Evolutionary conservation across 2,797 vertebrate genomes (phyloP).

Genomic region (Urocyon cinereoargenteus): DNA sequence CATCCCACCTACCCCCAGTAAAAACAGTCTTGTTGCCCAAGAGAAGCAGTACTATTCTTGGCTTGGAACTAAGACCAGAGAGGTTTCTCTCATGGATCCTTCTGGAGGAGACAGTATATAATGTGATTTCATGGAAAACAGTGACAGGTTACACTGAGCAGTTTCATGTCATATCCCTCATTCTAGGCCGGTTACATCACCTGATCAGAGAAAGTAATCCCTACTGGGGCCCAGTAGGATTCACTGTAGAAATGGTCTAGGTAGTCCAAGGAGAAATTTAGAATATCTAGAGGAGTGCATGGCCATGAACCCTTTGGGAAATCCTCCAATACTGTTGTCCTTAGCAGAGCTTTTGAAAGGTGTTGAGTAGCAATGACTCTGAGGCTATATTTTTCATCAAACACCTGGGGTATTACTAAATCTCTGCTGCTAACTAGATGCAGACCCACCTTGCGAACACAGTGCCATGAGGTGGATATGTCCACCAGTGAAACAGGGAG

Average conservation of each 20-base stretch:
- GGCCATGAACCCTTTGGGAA: neutral
- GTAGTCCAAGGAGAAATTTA: neutral
- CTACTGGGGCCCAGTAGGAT: neutral
- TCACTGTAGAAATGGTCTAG: neutral
- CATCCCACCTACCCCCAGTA: neutral
- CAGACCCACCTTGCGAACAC: neutral
- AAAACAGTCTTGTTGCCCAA: neutral
- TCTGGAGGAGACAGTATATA: neutral
- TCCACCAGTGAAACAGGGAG: neutral
- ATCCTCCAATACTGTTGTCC: neutral
- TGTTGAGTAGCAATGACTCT: neutral
- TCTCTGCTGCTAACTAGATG: neutral
- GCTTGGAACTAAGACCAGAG: neutral
- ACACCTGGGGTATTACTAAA: neutral
- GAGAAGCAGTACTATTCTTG: neutral
- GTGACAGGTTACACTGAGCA: neutral
- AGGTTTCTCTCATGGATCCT: neutral
- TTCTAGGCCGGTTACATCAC: neutral
- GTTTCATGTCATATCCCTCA: neutral
- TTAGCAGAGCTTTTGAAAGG: neutral
- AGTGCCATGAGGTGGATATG: neutral
- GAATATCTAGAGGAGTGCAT: neutral
- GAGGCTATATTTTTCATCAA: neutral
- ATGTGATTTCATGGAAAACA: neutral
- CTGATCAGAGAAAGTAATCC: constrained; percentile 8